These are phyloP conservation scores for Thalassarche chlororhynchos DNA, from an alignment of 2,113 vertebrate species.

Conservation along the genomic window DNA sequence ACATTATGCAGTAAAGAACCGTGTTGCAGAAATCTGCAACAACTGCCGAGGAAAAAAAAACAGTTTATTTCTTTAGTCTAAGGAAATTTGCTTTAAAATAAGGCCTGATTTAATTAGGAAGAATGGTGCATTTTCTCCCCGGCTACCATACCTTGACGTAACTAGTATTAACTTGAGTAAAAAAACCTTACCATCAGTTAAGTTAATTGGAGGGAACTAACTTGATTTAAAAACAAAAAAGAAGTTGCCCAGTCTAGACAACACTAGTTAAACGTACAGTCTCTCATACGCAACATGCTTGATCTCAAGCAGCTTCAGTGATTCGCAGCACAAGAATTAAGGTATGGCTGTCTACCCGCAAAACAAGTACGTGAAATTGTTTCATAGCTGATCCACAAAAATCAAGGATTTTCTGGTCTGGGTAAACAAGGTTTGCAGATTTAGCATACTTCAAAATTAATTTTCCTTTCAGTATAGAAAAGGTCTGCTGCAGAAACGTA, in stretches of 20 bases:
- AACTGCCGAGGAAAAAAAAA: accelerated
- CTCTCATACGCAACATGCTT: not conserved
- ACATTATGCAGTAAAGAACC: accelerated
- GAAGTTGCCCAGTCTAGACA: not conserved
- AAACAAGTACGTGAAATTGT: not conserved
- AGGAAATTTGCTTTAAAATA: not conserved
- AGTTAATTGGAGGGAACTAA: not conserved
- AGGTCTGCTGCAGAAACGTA: not conserved
- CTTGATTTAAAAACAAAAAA: not conserved
- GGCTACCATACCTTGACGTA: not conserved
- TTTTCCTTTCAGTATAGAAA: not conserved
- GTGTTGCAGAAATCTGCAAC: not conserved
- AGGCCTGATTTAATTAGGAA: not conserved
- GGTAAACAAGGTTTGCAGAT: not conserved
- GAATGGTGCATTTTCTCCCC: not conserved
- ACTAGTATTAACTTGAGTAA: not conserved
- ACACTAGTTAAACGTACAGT: not conserved
- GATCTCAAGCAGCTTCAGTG: not conserved
- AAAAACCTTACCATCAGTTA: not conserved
- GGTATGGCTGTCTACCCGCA: not conserved
- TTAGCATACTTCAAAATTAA: not conserved
- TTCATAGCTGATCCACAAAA: not conserved
- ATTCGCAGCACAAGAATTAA: not conserved
- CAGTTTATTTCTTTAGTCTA: not conserved
- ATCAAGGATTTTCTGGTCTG: not conserved